Conservation (phyloP, 2,888 invertebrate species). For the Catocala fraxini region DNA sequence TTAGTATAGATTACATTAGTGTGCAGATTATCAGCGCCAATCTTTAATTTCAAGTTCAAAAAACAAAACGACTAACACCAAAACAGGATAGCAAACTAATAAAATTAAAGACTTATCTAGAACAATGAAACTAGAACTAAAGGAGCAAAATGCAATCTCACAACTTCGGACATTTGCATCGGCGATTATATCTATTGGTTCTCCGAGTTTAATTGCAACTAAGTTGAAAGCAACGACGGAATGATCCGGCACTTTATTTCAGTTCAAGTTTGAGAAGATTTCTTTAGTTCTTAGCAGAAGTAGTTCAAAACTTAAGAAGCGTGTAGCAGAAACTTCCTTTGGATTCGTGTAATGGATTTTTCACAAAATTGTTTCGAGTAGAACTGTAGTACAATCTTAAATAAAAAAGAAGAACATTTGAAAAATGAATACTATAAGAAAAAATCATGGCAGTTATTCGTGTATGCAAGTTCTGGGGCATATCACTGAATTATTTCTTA, state of each 20-base stretch:
- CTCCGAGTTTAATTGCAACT: conserved; percentile 26
- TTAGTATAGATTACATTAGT: too few species aligned
- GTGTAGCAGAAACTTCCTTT: too few species aligned
- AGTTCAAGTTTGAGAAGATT: neutral
- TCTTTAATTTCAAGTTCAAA: too few species aligned
- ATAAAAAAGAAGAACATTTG: too few species aligned
- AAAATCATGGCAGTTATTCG: too few species aligned
- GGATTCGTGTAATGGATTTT: too few species aligned
- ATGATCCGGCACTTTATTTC: conserved; percentile 8
- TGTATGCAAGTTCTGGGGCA: too few species aligned
- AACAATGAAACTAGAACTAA: conserved; percentile 31
- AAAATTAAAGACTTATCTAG: conserved; percentile 42
- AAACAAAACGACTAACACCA: neutral
- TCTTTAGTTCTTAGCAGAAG: conserved; percentile 31
- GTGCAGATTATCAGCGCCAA: too few species aligned
- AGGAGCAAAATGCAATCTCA: conserved; percentile 43
- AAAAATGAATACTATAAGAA: too few species aligned
- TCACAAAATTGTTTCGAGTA: too few species aligned
- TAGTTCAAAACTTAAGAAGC: conserved; percentile 9
- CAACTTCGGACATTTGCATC: conserved; percentile 18
- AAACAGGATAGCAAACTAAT: conserved; percentile 29
- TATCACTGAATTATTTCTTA: too few species aligned
- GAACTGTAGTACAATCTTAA: too few species aligned
- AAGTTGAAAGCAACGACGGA: conserved; percentile 17
- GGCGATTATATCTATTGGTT: conserved; percentile 14